Conservation (phyloP, 2,888 invertebrate species). For the Epinotia ramella region DNA sequence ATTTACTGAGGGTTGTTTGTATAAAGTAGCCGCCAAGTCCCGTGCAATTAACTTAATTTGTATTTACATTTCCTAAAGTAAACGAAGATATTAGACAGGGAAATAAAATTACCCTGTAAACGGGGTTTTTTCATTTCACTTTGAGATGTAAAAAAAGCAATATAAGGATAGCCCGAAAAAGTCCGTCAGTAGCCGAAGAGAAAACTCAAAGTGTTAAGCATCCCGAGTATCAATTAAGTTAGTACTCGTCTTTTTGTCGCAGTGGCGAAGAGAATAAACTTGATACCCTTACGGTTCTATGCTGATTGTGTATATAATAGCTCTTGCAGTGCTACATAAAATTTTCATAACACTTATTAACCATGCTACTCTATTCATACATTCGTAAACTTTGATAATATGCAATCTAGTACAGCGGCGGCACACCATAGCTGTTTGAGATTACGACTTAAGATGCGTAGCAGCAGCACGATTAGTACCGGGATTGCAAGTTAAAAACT, state of each 20-base stretch:
- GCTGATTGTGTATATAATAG: constrained; percentile 9
- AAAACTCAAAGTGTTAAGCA: constrained; percentile 40
- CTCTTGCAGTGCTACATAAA: constrained; percentile 23
- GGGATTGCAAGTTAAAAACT: constrained; percentile 30
- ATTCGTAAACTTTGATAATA: constrained; percentile 37
- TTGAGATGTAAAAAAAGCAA: constrained; percentile 42
- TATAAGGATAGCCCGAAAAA: constrained; percentile 40
- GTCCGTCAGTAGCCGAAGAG: constrained; percentile 20
- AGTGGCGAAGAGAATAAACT: constrained; percentile 23
- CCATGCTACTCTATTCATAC: constrained; percentile 32
- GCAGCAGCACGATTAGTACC: constrained; percentile 19
- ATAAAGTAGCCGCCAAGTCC: constrained; percentile 34
- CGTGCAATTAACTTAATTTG: constrained; percentile 42
- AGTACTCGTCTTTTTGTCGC: constrained; percentile 43
- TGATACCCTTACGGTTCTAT: constrained; percentile 32
- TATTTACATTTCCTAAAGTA: constrained; percentile 40
- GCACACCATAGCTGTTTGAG: constrained; percentile 16
- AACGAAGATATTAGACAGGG: constrained; percentile 41
- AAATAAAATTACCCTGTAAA: constrained; percentile 44
- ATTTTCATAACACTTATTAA: constrained; percentile 33
- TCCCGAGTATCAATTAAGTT: constrained; percentile 42
- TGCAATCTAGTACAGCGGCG: constrained; percentile 33
- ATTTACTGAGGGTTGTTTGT: constrained; percentile 36
- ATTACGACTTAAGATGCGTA: constrained; percentile 35
- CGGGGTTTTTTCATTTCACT: constrained; percentile 41